Base-by-base conservation (phyloP, 2,888 invertebrate species). In the Drosophila subquinaria region DNA sequence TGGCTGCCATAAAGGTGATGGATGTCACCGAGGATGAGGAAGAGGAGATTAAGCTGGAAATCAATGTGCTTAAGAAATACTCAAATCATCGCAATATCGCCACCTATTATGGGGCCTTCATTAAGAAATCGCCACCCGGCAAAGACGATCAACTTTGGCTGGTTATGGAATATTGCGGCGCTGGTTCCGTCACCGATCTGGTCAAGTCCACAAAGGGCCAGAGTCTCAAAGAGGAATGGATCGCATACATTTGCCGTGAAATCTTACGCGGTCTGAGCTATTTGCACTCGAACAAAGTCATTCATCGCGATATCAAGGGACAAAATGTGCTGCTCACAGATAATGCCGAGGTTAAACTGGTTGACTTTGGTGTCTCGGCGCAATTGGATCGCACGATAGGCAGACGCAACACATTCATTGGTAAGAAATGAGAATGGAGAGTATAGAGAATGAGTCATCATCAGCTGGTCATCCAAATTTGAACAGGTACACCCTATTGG, bases 1-100 rank as follows among this genome's bases (percentile, higher is more conserved):
- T 99, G 94, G 99, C 99, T 82, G 99, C 99, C 93, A 99, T 99
- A 94, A 99, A 99, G 95, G 99, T 99, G 92, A 99, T 99, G 99
- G 99, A 99, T 94, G 99, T 99, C 91, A 99, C 99, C 86, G 99
- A 99, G 95, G 99, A 99, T 93, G 99, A 99, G 93, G 99, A 99
- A 93, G 99, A 99, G 94, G 99, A 99, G 95, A 99, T 99, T 88
- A 99, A 99, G 93, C 94, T 99, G 91, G 99, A 99, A 95, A 99
- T 99, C 90, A 99, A 99, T 94, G 99, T 99, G 89, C 95, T 99
- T 89, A 99, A 99, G 94, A 99, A 97, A 95, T 98, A 97, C 94
- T 98, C 98, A 75, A 98, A 98, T 94, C 99, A 99, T 94, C 96
- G 99, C 91, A 99, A 99, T 94, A 99, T 99, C 92, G 99, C 99